Base-by-base conservation (phyloP, 2,113 vertebrate species). In the Dinomys branickii region DNA sequence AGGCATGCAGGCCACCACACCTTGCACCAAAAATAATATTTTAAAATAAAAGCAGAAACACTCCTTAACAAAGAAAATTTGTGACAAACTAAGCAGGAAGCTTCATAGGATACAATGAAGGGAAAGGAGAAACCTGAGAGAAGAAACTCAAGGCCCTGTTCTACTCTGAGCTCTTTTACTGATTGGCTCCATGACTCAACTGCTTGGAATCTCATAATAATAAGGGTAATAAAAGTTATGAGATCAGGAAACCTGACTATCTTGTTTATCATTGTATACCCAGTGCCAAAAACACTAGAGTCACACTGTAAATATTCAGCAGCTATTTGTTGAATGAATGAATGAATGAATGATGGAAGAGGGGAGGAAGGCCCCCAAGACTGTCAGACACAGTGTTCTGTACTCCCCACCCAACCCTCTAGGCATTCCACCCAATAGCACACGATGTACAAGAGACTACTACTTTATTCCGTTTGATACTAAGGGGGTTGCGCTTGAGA, bases 91-190 rank as follows among this genome's bases (percentile, higher is more conserved):
- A 6, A 73, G 10, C 22, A 16, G 33, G 47, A 11, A 44, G 16
- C 56, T 24, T 9, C n/a, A 28, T 4, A 19, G 17, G 7, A 0
- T 0, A 33, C 5, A 16, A 5, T 7, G 0, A 30, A 41, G 9
- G 5, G 5, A 0, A 9, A 30, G 4, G 10, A 89, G 11, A 16
- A 92, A 10, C 8, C 38, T 11, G 1, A 1, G 24, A 19, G 4
- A n/a, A 14, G n/a, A 38, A 22, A 26, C 71, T 50, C 26, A 87
- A 56, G 12, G 65, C 17, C 38, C 10, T 44, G 17, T 41, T 85
- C 67, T 50, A 3, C 28, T n/a, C 52, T 1, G 22, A 65, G 28
- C 13, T 9, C 28, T 81, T 88, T 54, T 65, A 52, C 41, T 69
- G 11, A 12, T 5, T 26, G 50, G 16, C 19, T 38, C 1, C 3